Evolutionary conservation across 2,888 invertebrate genomes (phyloP).

Genomic region (Polyommatus iphigenia): DNA sequence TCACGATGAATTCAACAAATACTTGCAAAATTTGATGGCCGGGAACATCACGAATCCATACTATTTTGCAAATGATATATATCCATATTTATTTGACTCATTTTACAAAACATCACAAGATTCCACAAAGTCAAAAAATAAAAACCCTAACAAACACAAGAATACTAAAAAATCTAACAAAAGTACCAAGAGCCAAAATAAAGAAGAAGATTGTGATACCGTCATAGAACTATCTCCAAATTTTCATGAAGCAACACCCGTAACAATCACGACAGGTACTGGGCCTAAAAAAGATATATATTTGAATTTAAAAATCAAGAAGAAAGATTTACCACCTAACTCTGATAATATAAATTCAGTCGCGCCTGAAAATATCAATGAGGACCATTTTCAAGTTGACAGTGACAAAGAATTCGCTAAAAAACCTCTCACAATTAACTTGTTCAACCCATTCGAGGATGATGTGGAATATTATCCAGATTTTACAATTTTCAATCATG

Average conservation of each 20-base stretch:
- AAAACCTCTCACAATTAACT: not conserved
- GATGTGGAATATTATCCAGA: constrained; percentile 61
- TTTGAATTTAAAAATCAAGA: constrained; percentile 46
- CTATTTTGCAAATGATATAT: constrained; percentile 36
- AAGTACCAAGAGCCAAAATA: constrained; percentile 36
- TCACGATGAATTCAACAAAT: constrained; percentile 21
- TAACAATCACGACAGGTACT: not conserved
- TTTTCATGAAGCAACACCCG: constrained; percentile 12
- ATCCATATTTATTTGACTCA: constrained; percentile 43
- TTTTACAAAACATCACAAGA: constrained; percentile 41
- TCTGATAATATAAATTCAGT: constrained; percentile 45
- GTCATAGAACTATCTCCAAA: constrained; percentile 32
- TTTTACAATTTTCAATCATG: constrained; percentile 53
- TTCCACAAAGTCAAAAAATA: constrained; percentile 30
- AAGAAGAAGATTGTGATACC: constrained; percentile 33
- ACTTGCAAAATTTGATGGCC: constrained; percentile 15
- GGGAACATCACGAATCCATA: constrained; percentile 21
- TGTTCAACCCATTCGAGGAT: constrained; percentile 1
- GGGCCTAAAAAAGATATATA: constrained; percentile 25
- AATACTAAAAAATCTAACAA: constrained; percentile 31
- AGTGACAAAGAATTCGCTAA: not conserved
- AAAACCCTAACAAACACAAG: constrained; percentile 32
- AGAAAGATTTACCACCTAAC: constrained; percentile 45
- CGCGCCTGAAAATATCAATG: constrained; percentile 38
- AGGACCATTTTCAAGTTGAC: not conserved